A percentile compares a stretch with the other conserved stretches of the same genome.
Evolutionary conservation across 1,140 invertebrate genomes (phyloP).

Genomic region (Planococcus citri): DNA sequence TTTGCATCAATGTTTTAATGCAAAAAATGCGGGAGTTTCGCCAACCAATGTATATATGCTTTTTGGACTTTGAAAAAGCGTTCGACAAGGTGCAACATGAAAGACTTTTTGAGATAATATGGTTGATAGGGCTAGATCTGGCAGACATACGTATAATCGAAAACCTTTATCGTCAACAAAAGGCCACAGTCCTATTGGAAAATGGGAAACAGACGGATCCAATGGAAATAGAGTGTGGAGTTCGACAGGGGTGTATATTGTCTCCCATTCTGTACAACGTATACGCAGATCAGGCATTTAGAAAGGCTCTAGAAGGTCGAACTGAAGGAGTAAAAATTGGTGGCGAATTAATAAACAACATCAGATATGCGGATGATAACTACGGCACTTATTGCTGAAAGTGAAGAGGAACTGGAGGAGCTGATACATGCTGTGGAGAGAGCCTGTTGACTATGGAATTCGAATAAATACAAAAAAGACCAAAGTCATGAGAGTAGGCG

Average conservation of each 20-base stretch:
- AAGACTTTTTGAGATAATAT: not conserved
- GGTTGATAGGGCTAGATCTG: not conserved
- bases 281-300: conserved; percentile 26
- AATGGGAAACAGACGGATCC: not conserved
- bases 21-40: conserved; percentile 21
- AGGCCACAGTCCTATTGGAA: not conserved
- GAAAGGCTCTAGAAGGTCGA: conserved; percentile 9
- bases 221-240: not conserved
- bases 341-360: conserved; percentile 21
- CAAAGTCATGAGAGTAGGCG: conserved; percentile 17
- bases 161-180: conserved; percentile 9
- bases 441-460: conserved; percentile 20
- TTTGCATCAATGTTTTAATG: conserved; percentile 26
- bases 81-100: conserved; percentile 18
- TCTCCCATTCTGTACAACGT: conserved; percentile 31
- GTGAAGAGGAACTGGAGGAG: conserved; percentile 20
- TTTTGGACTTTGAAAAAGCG: conserved; percentile 17
- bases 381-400: conserved; percentile 21
- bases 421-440: conserved; percentile 18
- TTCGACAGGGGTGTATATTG: conserved; percentile 22
- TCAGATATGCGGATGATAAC: conserved; percentile 24
- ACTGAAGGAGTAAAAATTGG: conserved; percentile 12
- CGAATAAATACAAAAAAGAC: conserved; percentile 23
- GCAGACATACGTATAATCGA: conserved; percentile 6
- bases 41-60: not conserved